Base-by-base conservation (phyloP, 2,888 invertebrate species). In the Macrostomum cliftonense region DNA sequence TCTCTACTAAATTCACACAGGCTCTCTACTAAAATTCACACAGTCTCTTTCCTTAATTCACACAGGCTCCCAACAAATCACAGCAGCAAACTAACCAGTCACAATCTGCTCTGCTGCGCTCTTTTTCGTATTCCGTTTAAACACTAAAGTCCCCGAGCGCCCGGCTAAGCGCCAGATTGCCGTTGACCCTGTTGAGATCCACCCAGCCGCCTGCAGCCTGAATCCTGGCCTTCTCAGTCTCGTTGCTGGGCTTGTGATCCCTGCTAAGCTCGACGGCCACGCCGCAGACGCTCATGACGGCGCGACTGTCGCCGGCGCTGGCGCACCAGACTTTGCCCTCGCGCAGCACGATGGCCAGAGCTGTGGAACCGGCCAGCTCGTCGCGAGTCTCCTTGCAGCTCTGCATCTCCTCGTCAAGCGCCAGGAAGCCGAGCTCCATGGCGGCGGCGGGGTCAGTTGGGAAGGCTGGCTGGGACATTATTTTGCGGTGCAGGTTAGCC, bases 61-160 rank as follows among this genome's bases (percentile, higher is more conserved):
- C n/a, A n/a, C n/a, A n/a, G n/a, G n/a, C 28, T 28, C 28, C 28
- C 28, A 28, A 1, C 5, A 20, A 7, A 47, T 45, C 12, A 39
- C 12, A 12, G 14, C 20, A 28, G 1, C 1, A 9, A 1, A 16
- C 12, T 11, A 12, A 89, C 89, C 89, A 65, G 89, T 91, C 45
- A 97, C 93, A 60, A 95, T 87, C 75, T 97, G 97, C 67, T 95
- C 86, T 69, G 88, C 82, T 4, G 89, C 77, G 50, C 78, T 75
- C 67, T 85, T 82, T 51, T 78, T 76, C 48, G 80, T 78, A 71
- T 93, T 95, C 58, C 80, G 77, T 72, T 97, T 97, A 72, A 91
- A 97, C 52, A 83, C 81, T 71, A 89, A 97, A 73, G n/a, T 97
- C 97, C 0, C 97, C 97, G 1, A 97, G 74, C 0, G 97, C 95